Conservation (phyloP, 2,888 invertebrate species). For the Thyatira batis region DNA sequence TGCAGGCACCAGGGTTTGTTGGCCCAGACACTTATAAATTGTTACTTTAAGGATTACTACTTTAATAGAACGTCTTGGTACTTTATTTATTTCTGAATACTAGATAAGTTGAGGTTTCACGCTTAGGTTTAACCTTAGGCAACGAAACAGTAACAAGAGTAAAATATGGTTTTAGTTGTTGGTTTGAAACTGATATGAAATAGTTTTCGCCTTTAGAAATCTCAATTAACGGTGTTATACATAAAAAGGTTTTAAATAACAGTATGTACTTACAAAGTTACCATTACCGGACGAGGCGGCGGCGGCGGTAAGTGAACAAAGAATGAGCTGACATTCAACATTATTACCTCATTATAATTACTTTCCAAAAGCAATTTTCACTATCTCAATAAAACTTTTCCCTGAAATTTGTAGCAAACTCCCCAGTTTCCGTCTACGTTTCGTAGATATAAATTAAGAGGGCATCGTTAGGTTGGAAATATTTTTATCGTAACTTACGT, state of each 20-base stretch:
- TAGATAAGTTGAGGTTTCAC: neutral
- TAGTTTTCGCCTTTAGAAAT: too few relatives aligned
- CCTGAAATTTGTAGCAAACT: neutral
- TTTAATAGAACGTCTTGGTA: neutral
- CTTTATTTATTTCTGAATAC: neutral
- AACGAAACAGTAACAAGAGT: too few relatives aligned
- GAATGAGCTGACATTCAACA: neutral
- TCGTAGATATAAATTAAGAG: conserved; percentile 8
- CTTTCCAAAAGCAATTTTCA: conserved; percentile 3
- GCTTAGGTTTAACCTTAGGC: too few relatives aligned
- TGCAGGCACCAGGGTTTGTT: neutral
- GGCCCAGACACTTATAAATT: conserved; percentile 1
- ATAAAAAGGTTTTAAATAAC: too few relatives aligned
- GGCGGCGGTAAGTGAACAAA: conserved; percentile 1
- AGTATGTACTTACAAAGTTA: too few relatives aligned
- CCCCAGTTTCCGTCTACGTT: neutral
- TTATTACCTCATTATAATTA: conserved; percentile 1
- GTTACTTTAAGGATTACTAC: neutral
- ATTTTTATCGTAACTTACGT: conserved; percentile 17
- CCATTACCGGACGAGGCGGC: too few relatives aligned
- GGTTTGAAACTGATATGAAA: too few relatives aligned
- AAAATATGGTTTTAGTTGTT: too few relatives aligned
- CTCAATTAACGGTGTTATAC: too few relatives aligned
- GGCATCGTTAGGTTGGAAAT: conserved; percentile 3
- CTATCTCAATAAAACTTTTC: conserved; percentile 7